These are phyloP conservation scores for Phrynocephalus guinanensis DNA, from an alignment of 2,797 vertebrate species.

Conservation along the genomic window DNA sequence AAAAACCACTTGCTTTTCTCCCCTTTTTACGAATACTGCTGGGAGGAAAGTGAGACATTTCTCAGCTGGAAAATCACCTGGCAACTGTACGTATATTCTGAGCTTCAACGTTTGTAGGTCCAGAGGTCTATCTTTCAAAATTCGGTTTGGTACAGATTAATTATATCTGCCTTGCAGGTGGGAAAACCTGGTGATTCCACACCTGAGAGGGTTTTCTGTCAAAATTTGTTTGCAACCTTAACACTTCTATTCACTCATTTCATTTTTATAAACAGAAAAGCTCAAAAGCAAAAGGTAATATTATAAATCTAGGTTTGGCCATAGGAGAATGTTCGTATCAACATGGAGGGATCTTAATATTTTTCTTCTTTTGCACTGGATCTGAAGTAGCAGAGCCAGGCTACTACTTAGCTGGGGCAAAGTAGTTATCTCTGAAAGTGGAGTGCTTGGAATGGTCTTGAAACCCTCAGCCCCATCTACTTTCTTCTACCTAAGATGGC, in stretches of 20 bases:
- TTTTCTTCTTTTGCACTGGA: conserved; percentile 32
- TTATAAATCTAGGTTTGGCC: conserved; percentile 32
- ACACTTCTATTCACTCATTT: conserved; percentile 65
- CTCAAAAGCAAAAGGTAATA: conserved; percentile 66
- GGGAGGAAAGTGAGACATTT: conserved; percentile 22
- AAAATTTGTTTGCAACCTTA: conserved; percentile 52
- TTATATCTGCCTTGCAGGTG: conserved; percentile 43
- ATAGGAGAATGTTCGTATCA: conserved; percentile 31
- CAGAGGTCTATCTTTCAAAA: conserved; percentile 31
- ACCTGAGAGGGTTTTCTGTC: conserved; percentile 68
- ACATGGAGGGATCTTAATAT: conserved; percentile 50
- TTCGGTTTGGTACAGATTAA: conserved; percentile 53
- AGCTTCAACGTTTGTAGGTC: conserved; percentile 36
- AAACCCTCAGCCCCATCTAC: no score
- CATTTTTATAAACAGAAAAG: conserved; percentile 64
- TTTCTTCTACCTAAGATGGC: no score
- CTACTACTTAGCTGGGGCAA: no score
- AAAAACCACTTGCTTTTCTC: no score
- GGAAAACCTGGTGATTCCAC: conserved; percentile 10
- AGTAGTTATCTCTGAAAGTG: no score
- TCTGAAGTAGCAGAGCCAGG: conserved; percentile 20
- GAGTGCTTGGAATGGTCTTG: no score
- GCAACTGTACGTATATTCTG: conserved; percentile 28
- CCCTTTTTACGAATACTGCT: neutral
- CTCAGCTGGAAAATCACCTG: conserved; percentile 51